Percentiles rank a stretch among this genome's conserved stretches.
Conservation (phyloP, 2,113 vertebrate genomes). For the Eolophus roseicapilla region DNA sequence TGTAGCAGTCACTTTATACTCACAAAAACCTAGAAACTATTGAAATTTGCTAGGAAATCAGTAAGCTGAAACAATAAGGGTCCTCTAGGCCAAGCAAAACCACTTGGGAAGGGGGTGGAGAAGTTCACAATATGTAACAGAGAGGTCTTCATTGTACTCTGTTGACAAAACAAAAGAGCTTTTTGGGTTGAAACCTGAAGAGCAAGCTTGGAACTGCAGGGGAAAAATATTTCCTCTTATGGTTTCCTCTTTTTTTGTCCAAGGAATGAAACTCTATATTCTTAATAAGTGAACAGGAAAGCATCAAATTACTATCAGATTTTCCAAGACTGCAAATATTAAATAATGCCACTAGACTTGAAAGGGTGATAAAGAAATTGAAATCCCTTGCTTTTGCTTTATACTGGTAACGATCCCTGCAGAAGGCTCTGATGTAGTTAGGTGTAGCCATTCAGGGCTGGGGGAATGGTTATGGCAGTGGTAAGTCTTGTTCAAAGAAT, state of each 20-base stretch:
- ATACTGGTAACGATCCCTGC: not conserved
- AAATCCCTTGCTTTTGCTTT: not conserved
- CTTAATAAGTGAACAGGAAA: not conserved
- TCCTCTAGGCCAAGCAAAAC: not conserved
- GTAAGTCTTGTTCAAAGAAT: not conserved
- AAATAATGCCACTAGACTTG: not conserved
- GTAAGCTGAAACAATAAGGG: not conserved
- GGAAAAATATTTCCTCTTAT: not conserved
- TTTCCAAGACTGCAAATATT: not conserved
- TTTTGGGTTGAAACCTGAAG: not conserved
- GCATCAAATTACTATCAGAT: not conserved
- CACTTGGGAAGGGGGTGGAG: fast-evolving
- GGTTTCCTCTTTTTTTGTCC: not conserved
- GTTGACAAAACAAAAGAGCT: not conserved
- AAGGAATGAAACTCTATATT: not conserved
- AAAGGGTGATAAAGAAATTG: not conserved
- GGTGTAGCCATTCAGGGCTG: not conserved
- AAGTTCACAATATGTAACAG: not conserved
- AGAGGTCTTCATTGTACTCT: not conserved
- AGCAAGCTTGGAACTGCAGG: not conserved
- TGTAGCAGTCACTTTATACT: not conserved
- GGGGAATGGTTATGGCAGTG: not conserved
- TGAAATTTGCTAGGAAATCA: not conserved
- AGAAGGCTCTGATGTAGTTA: not conserved
- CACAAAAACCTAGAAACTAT: not conserved